Base-by-base conservation (phyloP, 2,113 vertebrate species). In the Craseonycteris thonglongyai region DNA sequence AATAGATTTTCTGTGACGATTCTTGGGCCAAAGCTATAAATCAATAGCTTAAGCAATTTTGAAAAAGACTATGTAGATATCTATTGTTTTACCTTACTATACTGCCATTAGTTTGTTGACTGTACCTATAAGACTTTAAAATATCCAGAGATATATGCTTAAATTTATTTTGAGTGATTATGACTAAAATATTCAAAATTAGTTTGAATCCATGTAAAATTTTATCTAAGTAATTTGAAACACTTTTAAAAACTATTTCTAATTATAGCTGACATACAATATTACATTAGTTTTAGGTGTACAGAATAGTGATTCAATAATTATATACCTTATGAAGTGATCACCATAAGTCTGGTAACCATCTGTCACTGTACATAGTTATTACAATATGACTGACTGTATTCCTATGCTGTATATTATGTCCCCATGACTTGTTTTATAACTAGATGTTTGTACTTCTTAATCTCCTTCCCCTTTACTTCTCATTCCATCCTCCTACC, bases 1-100 rank as follows among this genome's bases (percentile, higher is more conserved):
- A 78, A 82, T 6, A 82, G 40, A 79, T 87, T 96, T 91, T 95
- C 63, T 81, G 75, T 45, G 45, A 89, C 35, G 45, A 90, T 51
- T 93, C 45, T 88, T 83, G 18, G 58, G 30, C 40, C 59, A 93
- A 78, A 94, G 38, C 38, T 94, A 51, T 69, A 92, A 92, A 68
- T 58, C 49, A 90, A 92, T 68, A 75, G 14, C n/a, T 83, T 74
- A 83, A 42, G 38, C 28, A 68, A 59, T 79, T 96, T 80, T 47
- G 30, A 69, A 83, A 83, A 68, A 90, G 42, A 74, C 28, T 21
- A 65, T 2, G 28, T 24, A 26, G 19, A 33, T 65, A 8, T 38
- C 30, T 88, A 61, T 35, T 68, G 24, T 59, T 80, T 40, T 84
- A 92, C 66, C 56, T 63, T 68, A 51, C 15, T 75, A 3, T 35